phyloP scores from a whole-genome alignment of 2,113 vertebrate genomes.

The Phaethon lepturus region DNA sequence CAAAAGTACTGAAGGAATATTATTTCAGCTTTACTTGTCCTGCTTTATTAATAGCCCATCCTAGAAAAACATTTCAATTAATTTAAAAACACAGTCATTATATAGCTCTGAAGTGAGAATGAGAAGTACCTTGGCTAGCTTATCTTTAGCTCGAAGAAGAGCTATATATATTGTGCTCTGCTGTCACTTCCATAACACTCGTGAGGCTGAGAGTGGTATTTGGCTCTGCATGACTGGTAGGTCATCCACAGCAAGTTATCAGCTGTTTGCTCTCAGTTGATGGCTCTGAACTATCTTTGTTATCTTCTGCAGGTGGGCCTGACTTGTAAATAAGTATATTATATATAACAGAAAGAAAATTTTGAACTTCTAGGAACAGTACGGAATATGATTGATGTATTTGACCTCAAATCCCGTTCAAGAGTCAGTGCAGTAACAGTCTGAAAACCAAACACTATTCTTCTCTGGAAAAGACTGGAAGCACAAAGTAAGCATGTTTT shows the following conservation, averaged over 20 bases:
- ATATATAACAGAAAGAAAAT: neutral
- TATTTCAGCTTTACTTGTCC: neutral
- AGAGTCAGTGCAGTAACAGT: neutral
- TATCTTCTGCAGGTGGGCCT: neutral
- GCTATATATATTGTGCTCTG: constrained; percentile 4
- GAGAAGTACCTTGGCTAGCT: neutral
- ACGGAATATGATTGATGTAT: fast-evolving
- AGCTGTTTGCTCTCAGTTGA: neutral
- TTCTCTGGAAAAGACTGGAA: neutral
- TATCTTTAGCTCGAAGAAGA: neutral
- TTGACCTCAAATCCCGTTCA: neutral
- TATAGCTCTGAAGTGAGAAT: neutral
- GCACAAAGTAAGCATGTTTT: neutral
- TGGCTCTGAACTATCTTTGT: neutral
- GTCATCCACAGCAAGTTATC: neutral
- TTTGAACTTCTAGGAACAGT: neutral
- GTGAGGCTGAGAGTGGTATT: neutral
- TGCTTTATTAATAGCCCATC: neutral
- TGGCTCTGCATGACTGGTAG: neutral
- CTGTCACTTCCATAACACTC: neutral
- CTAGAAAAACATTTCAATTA: neutral
- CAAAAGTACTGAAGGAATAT: neutral
- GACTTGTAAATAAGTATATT: neutral
- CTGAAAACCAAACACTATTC: neutral
- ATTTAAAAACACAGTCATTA: neutral